Evolutionary conservation across 2,888 invertebrate genomes (phyloP), one percentile per base, ranked within the genome.

Genomic region (Latheticus oryzae): DNA sequence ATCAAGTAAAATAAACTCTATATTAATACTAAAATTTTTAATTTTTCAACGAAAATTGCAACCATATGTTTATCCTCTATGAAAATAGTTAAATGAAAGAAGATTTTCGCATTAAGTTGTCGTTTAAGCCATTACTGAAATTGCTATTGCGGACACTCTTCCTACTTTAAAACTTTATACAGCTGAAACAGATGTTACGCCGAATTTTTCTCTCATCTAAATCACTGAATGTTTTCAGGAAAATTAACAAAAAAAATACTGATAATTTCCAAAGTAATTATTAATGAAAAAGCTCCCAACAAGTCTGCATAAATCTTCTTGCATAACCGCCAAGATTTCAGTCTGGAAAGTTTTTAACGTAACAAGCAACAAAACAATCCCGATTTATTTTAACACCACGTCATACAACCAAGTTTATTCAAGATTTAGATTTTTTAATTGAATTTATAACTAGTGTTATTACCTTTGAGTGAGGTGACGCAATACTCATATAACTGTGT

Each of bases 401-500:
- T 12, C 32, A 13, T 5, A 5, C 4, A 5, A 21, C 3, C 3
- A 21, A 5, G 21, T 3, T 21, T 5, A 21, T 21, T 5, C 5
- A 21, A 21, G 5, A 21, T 3, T 3, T 21, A 21, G 3, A 5
- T 21, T 21, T 5, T 5, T 5, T 21, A 3, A 21, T 21, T 5
- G 21, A 3, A 21, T 21, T 3, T 21, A 21, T 21, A 5, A 30
- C 3, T 12, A 21, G 21, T 21, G 19, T 4, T 16, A 38, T 38
- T 38, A 38, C 38, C 38, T 38, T n/a, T 38, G 1, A 38, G 23
- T 12, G 38, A 23, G 11, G 38, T n/a, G 23, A 38, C 23, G 11
- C 23, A 13, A 23, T 38, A 23, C 13, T 23, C 38, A 23, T 21
- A 38, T 23, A 38, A 38, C 21, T n/a, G n/a, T 21, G 16, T 13